Evolutionary conservation across 2,113 vertebrate genomes (phyloP), one percentile per base, ranked within the genome.

Genomic region (Rhinoptilus africanus): DNA sequence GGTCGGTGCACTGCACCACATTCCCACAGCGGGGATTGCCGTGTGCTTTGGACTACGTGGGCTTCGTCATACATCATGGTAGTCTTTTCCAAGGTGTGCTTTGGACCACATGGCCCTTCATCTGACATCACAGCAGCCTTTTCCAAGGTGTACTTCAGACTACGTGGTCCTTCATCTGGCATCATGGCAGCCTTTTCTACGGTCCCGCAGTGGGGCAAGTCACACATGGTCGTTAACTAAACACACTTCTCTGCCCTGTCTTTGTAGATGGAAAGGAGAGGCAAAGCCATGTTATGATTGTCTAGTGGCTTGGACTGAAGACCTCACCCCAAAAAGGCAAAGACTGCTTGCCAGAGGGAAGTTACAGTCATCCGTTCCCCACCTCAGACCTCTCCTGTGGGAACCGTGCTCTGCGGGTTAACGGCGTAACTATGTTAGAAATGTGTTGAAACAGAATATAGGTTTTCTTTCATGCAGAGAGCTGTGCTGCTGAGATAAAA

Each of bases 21-120:
- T 16, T 68, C n/a, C 16, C 2, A 0, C 0, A 2, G 23, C 1
- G 6, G 21, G 32, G 14, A 37, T 19, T 30, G 28, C 37, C 2
- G 1, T 17, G 8, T 45, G 34, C 41, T 41, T 62, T 2, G 1
- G 24, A 28, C 30, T 24, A 34, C 0, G 1, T 9, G 24, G 9
- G 73, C 59, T 62, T 35, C 37, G 17, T 26, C 41, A 47, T n/a
- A 15, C 23, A 51, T 27, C 66, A 17, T 28, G 27, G 30, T 20
- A 47, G 47, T 6, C 20, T 10, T 47, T 47, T 47, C 45, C 21
- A 47, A 47, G 47, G 47, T 47, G 47, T 47, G 11, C 47, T 47
- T 47, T 20, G 10, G 45, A 20, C 45, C 10, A 47, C 9, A 9
- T 47, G 45, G 8, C 20, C 45, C 45, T 47, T 47, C 45, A 47